Conservation (phyloP, 1,140 invertebrate genomes). For the Acromyrmex heyeri region DNA sequence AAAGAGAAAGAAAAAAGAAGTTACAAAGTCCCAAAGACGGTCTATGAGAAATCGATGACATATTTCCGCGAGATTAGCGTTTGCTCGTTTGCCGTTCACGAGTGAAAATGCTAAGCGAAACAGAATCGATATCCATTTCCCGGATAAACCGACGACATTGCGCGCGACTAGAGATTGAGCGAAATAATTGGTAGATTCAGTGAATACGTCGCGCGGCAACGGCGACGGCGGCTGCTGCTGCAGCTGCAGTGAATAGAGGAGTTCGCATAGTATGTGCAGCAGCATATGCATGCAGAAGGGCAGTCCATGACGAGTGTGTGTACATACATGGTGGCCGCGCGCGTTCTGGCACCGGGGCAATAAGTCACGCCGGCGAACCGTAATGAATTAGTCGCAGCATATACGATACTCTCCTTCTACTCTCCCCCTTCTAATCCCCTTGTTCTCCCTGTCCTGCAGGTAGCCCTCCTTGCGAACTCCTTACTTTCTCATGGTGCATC, state of each 20-base stretch:
- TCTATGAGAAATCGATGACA: not conserved
- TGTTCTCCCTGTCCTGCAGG: not conserved
- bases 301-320: conserved; percentile 31
- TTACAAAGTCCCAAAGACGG: not conserved
- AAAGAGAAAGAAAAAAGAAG: not conserved
- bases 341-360: conserved; percentile 46
- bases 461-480: conserved; percentile 30
- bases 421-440: not conserved
- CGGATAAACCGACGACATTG: conserved; percentile 37
- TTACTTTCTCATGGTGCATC: conserved; percentile 47
- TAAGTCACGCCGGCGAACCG: conserved; percentile 71
- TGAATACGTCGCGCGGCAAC: conserved; percentile 66
- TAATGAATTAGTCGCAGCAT: conserved; percentile 72
- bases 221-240: not conserved
- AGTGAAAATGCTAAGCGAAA: conserved; percentile 12
- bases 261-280: conserved; percentile 33
- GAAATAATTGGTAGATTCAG: conserved; percentile 74
- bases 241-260: conserved; percentile 67
- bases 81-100: not conserved
- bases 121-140: conserved; percentile 12
- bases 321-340: conserved; percentile 27
- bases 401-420: conserved; percentile 33
- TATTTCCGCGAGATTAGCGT: conserved; percentile 24
- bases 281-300: conserved; percentile 42
- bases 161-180: conserved; percentile 59